A percentile compares a stretch with the other conserved stretches of the same genome.
These are phyloP conservation scores for Bufotes viridis DNA, from an alignment of 2,797 vertebrate species.

Conservation along the genomic window DNA sequence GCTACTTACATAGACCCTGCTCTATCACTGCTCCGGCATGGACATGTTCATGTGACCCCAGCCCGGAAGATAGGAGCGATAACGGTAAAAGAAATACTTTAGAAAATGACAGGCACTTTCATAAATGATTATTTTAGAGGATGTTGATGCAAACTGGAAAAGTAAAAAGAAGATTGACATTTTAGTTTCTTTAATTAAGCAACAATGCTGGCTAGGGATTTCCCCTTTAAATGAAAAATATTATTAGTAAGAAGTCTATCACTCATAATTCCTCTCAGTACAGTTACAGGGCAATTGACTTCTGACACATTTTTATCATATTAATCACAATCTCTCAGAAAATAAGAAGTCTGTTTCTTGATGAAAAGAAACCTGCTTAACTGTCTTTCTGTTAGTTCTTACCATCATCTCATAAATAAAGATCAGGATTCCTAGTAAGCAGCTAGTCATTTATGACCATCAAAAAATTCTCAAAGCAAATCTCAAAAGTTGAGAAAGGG, in stretches of 20 bases:
- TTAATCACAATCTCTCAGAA: neutral
- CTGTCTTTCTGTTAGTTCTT: neutral
- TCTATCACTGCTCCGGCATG: too few relatives aligned
- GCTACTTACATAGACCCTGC: too few relatives aligned
- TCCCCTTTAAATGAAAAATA: neutral
- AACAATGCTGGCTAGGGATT: neutral
- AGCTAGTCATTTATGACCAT: neutral
- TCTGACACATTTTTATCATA: too few relatives aligned
- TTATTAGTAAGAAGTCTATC: neutral
- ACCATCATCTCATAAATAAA: neutral
- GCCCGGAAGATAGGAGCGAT: too few relatives aligned
- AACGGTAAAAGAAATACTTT: too few relatives aligned
- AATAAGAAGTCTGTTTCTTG: neutral
- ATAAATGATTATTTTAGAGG: too few relatives aligned
- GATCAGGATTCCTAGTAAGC: neutral
- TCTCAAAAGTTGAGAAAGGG: neutral
- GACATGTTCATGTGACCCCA: too few relatives aligned
- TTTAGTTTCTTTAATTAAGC: neutral
- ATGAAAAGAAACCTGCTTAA: neutral
- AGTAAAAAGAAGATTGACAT: neutral
- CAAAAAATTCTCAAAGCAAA: too few relatives aligned
- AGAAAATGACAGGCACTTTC: too few relatives aligned
- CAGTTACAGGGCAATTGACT: too few relatives aligned
- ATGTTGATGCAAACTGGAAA: too few relatives aligned
- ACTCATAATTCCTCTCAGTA: too few relatives aligned